Evolutionary conservation across 2,888 invertebrate species (phyloP).

Genomic region (Hemaris fuciformis): DNA sequence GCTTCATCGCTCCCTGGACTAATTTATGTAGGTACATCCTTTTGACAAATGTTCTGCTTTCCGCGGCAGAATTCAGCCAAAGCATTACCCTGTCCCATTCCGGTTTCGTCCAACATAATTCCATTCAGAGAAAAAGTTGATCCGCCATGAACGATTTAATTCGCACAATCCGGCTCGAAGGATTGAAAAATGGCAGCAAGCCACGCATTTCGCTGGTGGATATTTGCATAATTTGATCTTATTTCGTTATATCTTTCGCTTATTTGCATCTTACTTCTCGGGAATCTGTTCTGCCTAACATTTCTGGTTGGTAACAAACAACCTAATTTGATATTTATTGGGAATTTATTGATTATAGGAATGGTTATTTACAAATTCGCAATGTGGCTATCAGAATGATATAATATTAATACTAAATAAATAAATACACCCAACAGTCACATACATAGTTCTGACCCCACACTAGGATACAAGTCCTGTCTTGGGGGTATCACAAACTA

Average conservation of each 20-base stretch:
- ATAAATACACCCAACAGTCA: too few species aligned
- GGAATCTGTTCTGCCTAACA: background rate
- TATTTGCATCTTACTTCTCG: slow-evolving; percentile 28
- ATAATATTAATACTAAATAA: too few species aligned
- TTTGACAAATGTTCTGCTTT: background rate
- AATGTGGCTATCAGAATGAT: too few species aligned
- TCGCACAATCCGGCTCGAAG: slow-evolving; percentile 33
- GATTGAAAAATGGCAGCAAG: slow-evolving; percentile 45
- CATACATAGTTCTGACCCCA: too few species aligned
- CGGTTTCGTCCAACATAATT: background rate
- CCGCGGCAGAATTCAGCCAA: background rate
- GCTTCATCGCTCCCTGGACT: background rate
- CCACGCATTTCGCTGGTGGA: slow-evolving; percentile 36
- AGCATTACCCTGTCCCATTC: background rate
- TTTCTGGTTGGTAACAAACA: too few species aligned
- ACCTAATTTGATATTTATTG: background rate
- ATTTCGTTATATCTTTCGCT: slow-evolving; percentile 29
- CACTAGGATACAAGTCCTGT: too few species aligned
- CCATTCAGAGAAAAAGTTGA: background rate
- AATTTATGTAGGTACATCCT: background rate
- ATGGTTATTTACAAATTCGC: too few species aligned
- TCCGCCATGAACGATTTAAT: slow-evolving; percentile 41
- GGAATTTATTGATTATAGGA: background rate
- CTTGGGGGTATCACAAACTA: too few species aligned
- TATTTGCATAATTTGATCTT: slow-evolving; percentile 48